These are phyloP conservation scores for Melanostigma gelatinosum DNA, from an alignment of 2,113 vertebrate species.

Conservation along the genomic window DNA sequence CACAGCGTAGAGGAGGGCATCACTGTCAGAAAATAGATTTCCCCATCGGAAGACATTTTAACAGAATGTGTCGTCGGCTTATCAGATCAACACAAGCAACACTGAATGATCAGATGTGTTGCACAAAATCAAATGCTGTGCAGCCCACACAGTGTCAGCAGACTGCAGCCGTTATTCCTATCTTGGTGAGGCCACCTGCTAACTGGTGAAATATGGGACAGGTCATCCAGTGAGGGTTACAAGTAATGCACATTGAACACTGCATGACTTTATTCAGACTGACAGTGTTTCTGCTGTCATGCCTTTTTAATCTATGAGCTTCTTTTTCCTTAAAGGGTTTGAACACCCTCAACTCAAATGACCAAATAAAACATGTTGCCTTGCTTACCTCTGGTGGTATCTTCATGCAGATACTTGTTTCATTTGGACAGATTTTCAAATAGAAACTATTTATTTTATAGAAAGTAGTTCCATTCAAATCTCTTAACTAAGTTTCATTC, in stretches of 20 bases:
- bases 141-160: slow-evolving; percentile 37
- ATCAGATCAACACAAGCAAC: slow-evolving; percentile 19
- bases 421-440: not conserved
- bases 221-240: slow-evolving; percentile 32
- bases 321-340: not conserved
- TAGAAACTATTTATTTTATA: not conserved
- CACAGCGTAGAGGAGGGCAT: slow-evolving; percentile 11
- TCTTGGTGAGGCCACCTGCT: slow-evolving; percentile 47
- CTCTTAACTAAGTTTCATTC: not conserved
- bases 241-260: slow-evolving; percentile 32
- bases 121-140: slow-evolving; percentile 36
- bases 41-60: slow-evolving; percentile 35
- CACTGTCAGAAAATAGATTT: slow-evolving; percentile 38
- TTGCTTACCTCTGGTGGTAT: not conserved
- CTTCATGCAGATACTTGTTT: not conserved
- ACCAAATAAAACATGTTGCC: not conserved
- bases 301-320: slow-evolving; percentile 41
- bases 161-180: slow-evolving; percentile 30
- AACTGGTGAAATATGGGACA: slow-evolving; percentile 51
- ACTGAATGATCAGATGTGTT: slow-evolving; percentile 35
- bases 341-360: not conserved
- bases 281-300: slow-evolving; percentile 29
- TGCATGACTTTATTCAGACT: slow-evolving; percentile 40
- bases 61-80: slow-evolving; percentile 19
- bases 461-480: not conserved